Conservation (phyloP, 2,797 vertebrate species). For the Phrynocephalus vlangalii region DNA sequence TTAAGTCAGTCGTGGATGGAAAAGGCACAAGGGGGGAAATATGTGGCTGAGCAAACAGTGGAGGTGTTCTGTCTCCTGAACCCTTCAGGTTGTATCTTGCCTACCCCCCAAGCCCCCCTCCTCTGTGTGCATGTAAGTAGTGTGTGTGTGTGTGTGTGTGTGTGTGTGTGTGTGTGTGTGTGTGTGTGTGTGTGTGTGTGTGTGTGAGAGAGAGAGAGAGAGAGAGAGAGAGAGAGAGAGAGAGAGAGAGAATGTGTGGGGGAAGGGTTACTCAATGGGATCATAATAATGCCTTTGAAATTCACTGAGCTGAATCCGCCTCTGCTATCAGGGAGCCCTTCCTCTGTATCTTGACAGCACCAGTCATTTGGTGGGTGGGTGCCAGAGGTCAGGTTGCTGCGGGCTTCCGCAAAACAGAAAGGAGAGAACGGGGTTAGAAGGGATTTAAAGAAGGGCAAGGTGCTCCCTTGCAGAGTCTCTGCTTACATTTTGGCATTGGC, state of each 20-base stretch:
- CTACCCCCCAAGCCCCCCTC: background rate
- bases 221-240: no score
- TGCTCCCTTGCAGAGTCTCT: background rate
- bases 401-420: background rate
- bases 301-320: background rate
- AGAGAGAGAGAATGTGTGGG: background rate
- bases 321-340: background rate
- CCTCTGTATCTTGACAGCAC: background rate
- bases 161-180: no score
- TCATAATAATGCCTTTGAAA: constrained; percentile 21
- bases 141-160: no score
- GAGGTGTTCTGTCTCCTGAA: background rate
- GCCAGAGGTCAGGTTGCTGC: background rate
- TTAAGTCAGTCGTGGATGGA: background rate
- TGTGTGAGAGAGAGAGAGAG: no score
- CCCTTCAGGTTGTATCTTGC: constrained; percentile 17
- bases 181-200: no score
- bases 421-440: background rate
- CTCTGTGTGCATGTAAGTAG: no score
- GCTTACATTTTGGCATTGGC: background rate
- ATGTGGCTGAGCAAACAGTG: fast-evolving
- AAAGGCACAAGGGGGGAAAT: background rate
- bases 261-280: background rate
- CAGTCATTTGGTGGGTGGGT: background rate
- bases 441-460: background rate